Conservation (phyloP, 2,113 vertebrate genomes). For the Petroica traversi region DNA sequence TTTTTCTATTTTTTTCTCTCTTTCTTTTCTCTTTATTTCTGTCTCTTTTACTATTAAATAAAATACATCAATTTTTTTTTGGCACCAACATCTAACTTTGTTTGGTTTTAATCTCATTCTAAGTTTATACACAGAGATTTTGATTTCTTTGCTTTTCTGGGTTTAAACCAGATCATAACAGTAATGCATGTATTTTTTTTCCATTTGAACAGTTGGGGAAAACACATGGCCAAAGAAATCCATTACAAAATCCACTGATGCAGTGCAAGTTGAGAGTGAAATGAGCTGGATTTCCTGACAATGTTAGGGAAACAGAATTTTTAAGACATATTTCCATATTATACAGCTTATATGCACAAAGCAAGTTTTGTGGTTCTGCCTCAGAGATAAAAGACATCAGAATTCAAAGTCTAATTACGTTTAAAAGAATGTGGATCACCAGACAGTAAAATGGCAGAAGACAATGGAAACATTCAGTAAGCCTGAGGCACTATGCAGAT, state of each 20-base stretch:
- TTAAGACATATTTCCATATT: neutral
- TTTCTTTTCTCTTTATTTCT: no score
- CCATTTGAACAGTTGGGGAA: neutral
- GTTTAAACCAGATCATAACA: no score
- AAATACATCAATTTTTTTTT: no score
- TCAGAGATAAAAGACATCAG: neutral
- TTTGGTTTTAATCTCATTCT: no score
- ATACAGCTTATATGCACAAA: neutral
- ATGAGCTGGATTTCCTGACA: neutral
- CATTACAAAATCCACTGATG: neutral
- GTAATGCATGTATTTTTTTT: neutral
- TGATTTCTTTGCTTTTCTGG: no score
- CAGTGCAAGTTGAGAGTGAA: neutral
- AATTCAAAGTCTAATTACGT: neutral
- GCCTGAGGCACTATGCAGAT: neutral
- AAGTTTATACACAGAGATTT: no score
- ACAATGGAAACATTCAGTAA: neutral
- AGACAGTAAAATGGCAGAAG: neutral
- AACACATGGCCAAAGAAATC: neutral
- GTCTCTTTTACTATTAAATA: no score
- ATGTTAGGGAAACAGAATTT: neutral
- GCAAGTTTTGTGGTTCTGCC: neutral
- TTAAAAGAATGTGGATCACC: neutral
- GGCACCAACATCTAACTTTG: no score
- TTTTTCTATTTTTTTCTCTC: no score